A percentile compares a stretch with the other conserved stretches of the same genome.
Evolutionary conservation across 2,113 vertebrate species (phyloP).

Genomic region (Rattus rattus): DNA sequence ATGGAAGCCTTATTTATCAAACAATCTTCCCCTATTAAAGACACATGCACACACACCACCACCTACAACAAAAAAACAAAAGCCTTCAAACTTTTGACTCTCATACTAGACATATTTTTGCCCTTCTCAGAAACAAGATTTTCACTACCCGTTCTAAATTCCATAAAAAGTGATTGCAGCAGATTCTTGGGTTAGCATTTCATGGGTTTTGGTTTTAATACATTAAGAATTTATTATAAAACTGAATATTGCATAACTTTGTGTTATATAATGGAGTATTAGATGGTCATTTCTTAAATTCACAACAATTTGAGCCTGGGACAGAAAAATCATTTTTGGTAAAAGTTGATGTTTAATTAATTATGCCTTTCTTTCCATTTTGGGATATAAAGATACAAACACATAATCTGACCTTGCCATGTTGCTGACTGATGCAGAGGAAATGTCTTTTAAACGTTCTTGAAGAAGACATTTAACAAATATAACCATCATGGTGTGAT

Average conservation of each 20-base stretch:
- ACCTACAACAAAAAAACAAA: background rate
- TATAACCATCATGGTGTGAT: constrained; percentile 15
- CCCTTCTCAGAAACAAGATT: constrained; percentile 38
- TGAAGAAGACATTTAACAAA: constrained; percentile 45
- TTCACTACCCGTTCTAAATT: constrained; percentile 35
- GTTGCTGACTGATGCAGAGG: constrained; percentile 51
- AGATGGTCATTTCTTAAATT: constrained; percentile 68
- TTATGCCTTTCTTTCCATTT: constrained; percentile 72
- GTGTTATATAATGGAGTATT: constrained; percentile 75
- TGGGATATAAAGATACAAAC: constrained; percentile 51
- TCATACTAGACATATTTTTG: background rate
- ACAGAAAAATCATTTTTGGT: constrained; percentile 66
- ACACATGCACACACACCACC: background rate
- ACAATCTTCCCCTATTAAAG: background rate
- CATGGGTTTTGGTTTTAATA: constrained; percentile 66
- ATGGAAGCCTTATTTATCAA: constrained; percentile 36
- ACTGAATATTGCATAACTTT: constrained; percentile 69
- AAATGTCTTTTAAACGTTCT: constrained; percentile 15
- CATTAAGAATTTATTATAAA: constrained; percentile 83
- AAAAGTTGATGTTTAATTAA: constrained; percentile 78
- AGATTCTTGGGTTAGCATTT: constrained; percentile 65
- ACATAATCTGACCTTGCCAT: constrained; percentile 38
- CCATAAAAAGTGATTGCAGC: constrained; percentile 25
- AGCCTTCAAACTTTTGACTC: constrained; percentile 6
- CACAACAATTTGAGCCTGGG: constrained; percentile 77